Evolutionary conservation across 2,888 invertebrate genomes (phyloP).

Genomic region (Acholoe squamosa): DNA sequence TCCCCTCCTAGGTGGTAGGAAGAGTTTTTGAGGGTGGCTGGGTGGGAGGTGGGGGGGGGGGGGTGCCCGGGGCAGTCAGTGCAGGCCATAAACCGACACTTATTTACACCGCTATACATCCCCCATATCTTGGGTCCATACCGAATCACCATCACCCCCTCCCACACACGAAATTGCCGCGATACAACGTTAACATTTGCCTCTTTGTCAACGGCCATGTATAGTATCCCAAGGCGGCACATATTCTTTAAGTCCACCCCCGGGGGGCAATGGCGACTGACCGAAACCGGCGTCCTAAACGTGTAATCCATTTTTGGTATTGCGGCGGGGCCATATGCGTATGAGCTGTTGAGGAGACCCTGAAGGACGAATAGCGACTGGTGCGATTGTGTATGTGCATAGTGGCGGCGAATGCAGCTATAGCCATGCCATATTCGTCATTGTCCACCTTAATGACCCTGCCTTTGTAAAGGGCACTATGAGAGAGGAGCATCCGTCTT

Average conservation of each 20-base stretch:
- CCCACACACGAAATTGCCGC: background rate
- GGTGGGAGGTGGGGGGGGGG: background rate
- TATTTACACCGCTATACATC: conserved; percentile 39
- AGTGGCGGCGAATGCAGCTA: background rate
- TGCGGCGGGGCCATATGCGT: background rate
- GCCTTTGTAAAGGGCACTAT: background rate
- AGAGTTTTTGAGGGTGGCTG: background rate
- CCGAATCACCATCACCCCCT: background rate
- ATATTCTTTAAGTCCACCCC: background rate
- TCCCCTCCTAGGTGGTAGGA: background rate
- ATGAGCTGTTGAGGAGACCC: background rate
- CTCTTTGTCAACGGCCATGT: conserved; percentile 28
- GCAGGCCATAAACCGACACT: conserved; percentile 51
- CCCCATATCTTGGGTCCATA: background rate
- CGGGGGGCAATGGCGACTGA: background rate
- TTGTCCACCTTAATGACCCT: conserved; percentile 46
- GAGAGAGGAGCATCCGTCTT: background rate
- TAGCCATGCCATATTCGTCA: conserved; percentile 52
- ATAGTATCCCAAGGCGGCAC: background rate
- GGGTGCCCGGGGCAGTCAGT: conserved; percentile 32
- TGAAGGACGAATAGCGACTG: background rate
- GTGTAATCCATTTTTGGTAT: conserved; percentile 20
- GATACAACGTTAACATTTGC: conserved; percentile 15
- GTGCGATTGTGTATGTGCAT: conserved; percentile 6
- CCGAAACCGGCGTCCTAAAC: background rate